phyloP scores from a whole-genome alignment of 2,888 invertebrate species.

The Drosophila differens region DNA sequence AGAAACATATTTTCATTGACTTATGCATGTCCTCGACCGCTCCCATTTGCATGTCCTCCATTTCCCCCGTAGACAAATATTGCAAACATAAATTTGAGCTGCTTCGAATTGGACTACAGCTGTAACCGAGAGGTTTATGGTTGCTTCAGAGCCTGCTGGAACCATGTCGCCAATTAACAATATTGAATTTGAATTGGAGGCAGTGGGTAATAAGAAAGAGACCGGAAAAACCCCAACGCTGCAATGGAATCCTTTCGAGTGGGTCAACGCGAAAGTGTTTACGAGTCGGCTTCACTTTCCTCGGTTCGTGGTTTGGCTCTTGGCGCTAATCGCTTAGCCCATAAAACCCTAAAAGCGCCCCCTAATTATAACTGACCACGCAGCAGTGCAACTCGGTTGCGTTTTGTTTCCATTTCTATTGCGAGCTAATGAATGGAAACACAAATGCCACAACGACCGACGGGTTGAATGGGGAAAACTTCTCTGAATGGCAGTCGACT shows the following conservation, averaged over 20 bases:
- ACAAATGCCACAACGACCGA: constrained; percentile 38
- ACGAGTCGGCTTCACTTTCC: constrained; percentile 37
- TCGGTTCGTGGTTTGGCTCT: constrained; percentile 26
- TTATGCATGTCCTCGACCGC: constrained; percentile 34
- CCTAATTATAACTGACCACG: constrained; percentile 82
- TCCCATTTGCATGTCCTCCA: no score
- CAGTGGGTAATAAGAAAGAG: not conserved
- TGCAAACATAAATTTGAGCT: constrained; percentile 47
- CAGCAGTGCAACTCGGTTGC: constrained; percentile 71
- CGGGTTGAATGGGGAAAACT: constrained; percentile 58
- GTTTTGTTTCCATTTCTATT: constrained; percentile 48
- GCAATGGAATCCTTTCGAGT: constrained; percentile 19
- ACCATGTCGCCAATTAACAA: constrained; percentile 72
- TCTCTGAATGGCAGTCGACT: constrained; percentile 51
- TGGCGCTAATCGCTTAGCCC: constrained; percentile 70
- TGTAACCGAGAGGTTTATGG: constrained; percentile 61
- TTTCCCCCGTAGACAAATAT: constrained; percentile 42
- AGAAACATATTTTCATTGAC: constrained; percentile 26
- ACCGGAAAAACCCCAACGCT: not conserved
- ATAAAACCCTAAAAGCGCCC: constrained; percentile 62
- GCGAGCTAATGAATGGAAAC: constrained; percentile 31
- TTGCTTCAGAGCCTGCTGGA: constrained; percentile 25
- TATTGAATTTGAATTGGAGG: constrained; percentile 56
- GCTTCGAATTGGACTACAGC: constrained; percentile 47
- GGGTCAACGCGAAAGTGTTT: constrained; percentile 63